Base-by-base conservation (phyloP, 37 sponge, comb jelly and placozoan genomes). In the Geodia barretti region DNA sequence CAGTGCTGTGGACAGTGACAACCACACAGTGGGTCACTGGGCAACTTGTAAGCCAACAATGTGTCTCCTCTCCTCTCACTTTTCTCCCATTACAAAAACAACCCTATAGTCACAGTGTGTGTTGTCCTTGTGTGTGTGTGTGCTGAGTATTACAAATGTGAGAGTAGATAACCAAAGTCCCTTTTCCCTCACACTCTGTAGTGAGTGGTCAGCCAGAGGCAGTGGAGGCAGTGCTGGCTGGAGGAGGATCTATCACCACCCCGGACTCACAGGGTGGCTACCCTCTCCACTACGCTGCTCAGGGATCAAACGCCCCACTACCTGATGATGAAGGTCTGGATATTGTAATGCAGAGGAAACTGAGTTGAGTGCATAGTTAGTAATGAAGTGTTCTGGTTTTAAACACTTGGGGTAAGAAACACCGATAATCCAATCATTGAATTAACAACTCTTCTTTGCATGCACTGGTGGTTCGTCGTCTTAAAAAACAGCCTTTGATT, bases 201-300 rank as follows among this genome's bases (percentile, higher is more conserved):
- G 96, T 73, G 34, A 78, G 82, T 65, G 92, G 96, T 40, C 86
- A 92, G 62, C 80, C 82, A 24, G 84, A 78, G 60, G 88, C 85
- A 28, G 62, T 92, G 1, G 67, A 63, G 3, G 68, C 61, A 2
- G 85, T 95, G 41, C 47, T 82, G 1, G 82, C 88, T 30, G 14
- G 67, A 23, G 92, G 96, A 1, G 38, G 69, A 17, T 54, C 81
- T 1, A 60, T 73, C 0, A 37, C 67, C 54, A 47, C 68, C 2
- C 38, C 63, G 0, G 92, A 91, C 70, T 73, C 72, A 7, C 72
- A 86, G 1, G 92, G 92, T 23, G 83, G 83, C n/a, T 68, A 71
- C 41, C 96, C 96, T 39, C 68, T 92, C 25, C 96, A 95, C 79
- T 89, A 86, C 33, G 96, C 96, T 26, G 86, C 83, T 7, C 88